Evolutionary conservation across 2,113 vertebrate species (phyloP).

Genomic region (Epinephelus moara): DNA sequence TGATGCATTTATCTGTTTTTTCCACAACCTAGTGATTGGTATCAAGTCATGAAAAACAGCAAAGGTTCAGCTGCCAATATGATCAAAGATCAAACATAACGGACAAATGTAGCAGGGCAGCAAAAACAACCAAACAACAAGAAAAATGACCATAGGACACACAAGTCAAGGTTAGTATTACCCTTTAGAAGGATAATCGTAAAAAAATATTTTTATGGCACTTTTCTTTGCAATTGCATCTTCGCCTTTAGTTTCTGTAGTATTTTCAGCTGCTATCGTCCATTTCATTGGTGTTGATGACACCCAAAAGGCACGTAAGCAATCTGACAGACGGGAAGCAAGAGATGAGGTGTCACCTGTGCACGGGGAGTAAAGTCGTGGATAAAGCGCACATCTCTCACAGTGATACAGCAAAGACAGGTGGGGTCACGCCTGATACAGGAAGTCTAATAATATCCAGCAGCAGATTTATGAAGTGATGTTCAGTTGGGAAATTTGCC

Average conservation of each 20-base stretch:
- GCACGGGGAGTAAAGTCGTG: background rate
- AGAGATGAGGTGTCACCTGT: constrained; percentile 10
- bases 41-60: background rate
- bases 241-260: background rate
- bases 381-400: constrained; percentile 17
- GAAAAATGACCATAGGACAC: background rate
- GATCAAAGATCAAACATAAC: background rate
- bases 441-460: constrained; percentile 44
- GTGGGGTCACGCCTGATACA: constrained; percentile 38
- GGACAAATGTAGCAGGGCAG: background rate
- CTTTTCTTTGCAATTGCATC: background rate
- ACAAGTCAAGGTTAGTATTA: background rate
- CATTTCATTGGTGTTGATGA: background rate
- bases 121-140: background rate
- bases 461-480: constrained; percentile 65
- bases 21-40: too few relatives aligned
- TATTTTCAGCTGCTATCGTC: background rate
- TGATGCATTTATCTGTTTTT: too few relatives aligned
- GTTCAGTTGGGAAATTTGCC: constrained; percentile 67
- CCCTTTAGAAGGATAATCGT: background rate
- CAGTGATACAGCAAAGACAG: constrained; percentile 26
- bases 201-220: too few relatives aligned
- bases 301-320: background rate
- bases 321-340: background rate
- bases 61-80: background rate